phyloP scores from a whole-genome alignment of 2,113 vertebrate species.

The Manacus vitellinus region DNA sequence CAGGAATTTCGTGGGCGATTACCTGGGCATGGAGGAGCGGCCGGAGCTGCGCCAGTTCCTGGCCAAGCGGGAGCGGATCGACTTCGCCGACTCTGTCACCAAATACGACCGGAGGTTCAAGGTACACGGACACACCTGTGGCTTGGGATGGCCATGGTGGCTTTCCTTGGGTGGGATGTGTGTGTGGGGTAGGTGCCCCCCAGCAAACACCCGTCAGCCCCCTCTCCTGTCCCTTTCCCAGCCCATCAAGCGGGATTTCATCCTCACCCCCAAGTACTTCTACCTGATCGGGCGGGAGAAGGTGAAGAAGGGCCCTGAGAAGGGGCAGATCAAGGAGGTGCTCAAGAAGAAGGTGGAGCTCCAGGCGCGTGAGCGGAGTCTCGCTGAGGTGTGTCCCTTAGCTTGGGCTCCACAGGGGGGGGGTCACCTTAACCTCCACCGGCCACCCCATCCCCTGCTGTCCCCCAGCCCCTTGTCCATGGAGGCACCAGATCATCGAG shows the following conservation, averaged over 20 bases:
- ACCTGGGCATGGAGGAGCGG: slow-evolving; percentile 92
- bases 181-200: fast-evolving
- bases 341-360: slow-evolving; percentile 94
- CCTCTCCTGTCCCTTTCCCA: slow-evolving; percentile 39
- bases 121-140: slow-evolving; percentile 64
- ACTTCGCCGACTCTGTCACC: slow-evolving; percentile 91
- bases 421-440: not conserved
- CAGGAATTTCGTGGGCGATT: slow-evolving; percentile 96
- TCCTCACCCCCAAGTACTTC: slow-evolving; percentile 90
- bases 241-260: slow-evolving; percentile 94
- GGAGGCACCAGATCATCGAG: not conserved
- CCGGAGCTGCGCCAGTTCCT: slow-evolving; percentile 94
- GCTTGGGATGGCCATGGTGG: not conserved
- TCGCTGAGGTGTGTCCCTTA: slow-evolving; percentile 81
- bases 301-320: slow-evolving; percentile 94
- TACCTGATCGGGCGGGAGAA: slow-evolving; percentile 96
- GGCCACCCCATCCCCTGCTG: not conserved
- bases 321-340: slow-evolving; percentile 92
- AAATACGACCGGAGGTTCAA: slow-evolving; percentile 98
- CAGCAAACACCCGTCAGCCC: not conserved
- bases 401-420: fast-evolving
- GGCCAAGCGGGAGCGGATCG: slow-evolving; percentile 87
- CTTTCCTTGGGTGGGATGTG: not conserved
- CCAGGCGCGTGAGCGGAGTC: slow-evolving; percentile 76
- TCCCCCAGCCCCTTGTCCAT: not conserved